Conservation (phyloP, 1,140 invertebrate genomes). For the Ctenoplectra terminalis region DNA sequence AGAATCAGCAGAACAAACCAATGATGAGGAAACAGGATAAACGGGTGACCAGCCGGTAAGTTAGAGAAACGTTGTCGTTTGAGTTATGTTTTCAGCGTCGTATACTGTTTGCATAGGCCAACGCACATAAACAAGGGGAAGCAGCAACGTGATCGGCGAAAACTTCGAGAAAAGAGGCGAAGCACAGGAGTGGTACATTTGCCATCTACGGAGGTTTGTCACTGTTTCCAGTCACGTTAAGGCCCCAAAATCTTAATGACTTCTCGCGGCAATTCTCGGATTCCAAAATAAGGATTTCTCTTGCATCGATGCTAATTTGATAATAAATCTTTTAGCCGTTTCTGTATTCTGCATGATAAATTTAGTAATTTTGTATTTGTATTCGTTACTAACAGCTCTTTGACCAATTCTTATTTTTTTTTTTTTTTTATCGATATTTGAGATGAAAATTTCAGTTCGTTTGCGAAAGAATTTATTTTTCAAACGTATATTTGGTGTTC, state of each 20-base stretch:
- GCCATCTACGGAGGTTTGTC: constrained; percentile 85
- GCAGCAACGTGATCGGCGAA: constrained; percentile 85
- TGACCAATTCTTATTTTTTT: no score
- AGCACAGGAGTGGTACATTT: constrained; percentile 87
- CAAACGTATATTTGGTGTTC: neutral
- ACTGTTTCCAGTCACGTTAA: constrained; percentile 52
- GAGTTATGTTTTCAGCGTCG: constrained; percentile 60
- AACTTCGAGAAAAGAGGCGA: constrained; percentile 86
- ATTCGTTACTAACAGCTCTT: neutral
- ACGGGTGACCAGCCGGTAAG: constrained; percentile 72
- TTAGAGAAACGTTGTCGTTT: neutral
- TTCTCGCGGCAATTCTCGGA: constrained; percentile 22
- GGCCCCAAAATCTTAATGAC: constrained; percentile 26
- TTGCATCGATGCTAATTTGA: neutral
- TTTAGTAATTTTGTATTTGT: constrained; percentile 2
- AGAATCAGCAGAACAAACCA: constrained; percentile 71
- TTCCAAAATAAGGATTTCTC: neutral
- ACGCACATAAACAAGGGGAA: constrained; percentile 85
- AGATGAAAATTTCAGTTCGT: neutral
- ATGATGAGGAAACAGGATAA: constrained; percentile 76
- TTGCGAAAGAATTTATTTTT: neutral
- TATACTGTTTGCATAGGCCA: constrained; percentile 77
- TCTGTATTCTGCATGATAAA: constrained; percentile 31
- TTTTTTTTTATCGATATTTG: neutral
- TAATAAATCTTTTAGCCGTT: neutral